Conservation (phyloP, 2,113 vertebrate genomes). For the Philantomba maxwellii region DNA sequence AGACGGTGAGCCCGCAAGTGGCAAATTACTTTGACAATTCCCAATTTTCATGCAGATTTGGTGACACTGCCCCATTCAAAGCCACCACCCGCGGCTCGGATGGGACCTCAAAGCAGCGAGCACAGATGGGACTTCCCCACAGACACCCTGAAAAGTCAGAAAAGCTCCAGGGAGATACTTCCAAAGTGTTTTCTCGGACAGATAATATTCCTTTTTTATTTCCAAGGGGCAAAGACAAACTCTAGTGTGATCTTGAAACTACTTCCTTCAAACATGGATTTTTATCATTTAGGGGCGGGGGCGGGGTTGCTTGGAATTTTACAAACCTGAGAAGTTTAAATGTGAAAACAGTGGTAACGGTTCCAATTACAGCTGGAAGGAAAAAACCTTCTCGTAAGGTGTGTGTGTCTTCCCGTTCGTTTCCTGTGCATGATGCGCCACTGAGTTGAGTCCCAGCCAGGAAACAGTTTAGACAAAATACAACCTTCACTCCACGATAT, state of each 20-base stretch:
- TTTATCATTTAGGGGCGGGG: not conserved
- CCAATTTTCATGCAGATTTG: constrained; percentile 62
- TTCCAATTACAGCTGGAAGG: not conserved
- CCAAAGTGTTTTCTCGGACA: not conserved
- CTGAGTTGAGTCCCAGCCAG: not conserved
- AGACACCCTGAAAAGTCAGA: not conserved
- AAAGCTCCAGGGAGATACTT: not conserved
- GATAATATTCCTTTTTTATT: not conserved
- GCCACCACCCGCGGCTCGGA: not conserved
- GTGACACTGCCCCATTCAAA: constrained; percentile 25
- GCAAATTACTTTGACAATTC: constrained; percentile 49
- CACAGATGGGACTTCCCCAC: constrained; percentile 21
- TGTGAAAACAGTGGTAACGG: not conserved
- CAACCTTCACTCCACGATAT: not conserved
- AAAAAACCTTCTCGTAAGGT: not conserved
- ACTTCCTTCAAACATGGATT: not conserved
- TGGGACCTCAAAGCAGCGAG: not conserved
- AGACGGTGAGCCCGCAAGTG: constrained; percentile 33
- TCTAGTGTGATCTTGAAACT: not conserved
- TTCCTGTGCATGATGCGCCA: not conserved
- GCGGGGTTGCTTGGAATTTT: not conserved
- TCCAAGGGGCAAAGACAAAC: not conserved
- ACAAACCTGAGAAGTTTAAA: not conserved
- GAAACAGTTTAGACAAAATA: not conserved
- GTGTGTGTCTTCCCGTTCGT: not conserved